These are phyloP conservation scores for Phenganax marumi DNA, from an alignment of 92 coral and sea anemone species.

Conservation along the genomic window DNA sequence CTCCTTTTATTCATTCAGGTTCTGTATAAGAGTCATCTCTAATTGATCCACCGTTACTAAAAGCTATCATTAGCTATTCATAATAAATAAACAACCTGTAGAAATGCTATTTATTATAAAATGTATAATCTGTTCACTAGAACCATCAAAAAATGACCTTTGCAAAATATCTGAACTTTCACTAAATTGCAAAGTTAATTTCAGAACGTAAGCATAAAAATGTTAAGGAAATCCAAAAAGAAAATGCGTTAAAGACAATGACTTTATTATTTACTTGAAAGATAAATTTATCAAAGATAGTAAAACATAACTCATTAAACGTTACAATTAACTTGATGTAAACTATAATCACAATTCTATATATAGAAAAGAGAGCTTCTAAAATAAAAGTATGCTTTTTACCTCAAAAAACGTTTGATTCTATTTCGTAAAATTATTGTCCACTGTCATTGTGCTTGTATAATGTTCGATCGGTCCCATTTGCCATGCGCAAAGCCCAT, in stretches of 20 bases:
- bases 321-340: background rate
- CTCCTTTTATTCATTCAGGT: too few relatives aligned
- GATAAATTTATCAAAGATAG: background rate
- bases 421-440: conserved; percentile 5
- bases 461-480: background rate
- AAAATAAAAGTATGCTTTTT: background rate
- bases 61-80: background rate
- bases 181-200: background rate
- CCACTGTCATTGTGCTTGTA: background rate
- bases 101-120: background rate
- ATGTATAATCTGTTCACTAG: background rate
- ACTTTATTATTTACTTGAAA: background rate
- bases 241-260: background rate
- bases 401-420: conserved; percentile 10
- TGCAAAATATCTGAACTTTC: background rate
- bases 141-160: too few relatives aligned
- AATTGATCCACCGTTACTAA: too few relatives aligned
- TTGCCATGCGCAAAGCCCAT: background rate
- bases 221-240: background rate
- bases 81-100: conserved; percentile 33
- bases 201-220: background rate
- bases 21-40: too few relatives aligned
- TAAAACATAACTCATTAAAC: background rate
- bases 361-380: background rate
- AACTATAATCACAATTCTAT: too few relatives aligned